These are phyloP conservation scores for Hyperoplus lanceolatus DNA, from an alignment of 2,797 vertebrate species.

Conservation along the genomic window DNA sequence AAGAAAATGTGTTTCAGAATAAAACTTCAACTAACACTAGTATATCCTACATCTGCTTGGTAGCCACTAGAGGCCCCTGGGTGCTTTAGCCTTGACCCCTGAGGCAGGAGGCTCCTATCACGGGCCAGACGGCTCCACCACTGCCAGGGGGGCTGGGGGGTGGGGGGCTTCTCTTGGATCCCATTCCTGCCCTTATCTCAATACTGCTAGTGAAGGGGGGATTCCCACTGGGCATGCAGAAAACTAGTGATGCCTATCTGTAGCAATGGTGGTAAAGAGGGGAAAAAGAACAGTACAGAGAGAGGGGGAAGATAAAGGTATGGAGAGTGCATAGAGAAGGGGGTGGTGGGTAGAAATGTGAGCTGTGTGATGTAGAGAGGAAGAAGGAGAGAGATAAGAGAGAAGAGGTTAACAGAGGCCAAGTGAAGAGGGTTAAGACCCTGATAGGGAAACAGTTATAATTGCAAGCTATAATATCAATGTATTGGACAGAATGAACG, in stretches of 20 bases:
- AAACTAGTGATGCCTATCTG: constrained; percentile 22
- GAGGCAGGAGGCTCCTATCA: constrained; percentile 46
- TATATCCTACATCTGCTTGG: background rate
- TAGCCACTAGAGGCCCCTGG: background rate
- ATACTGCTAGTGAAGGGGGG: constrained; percentile 37
- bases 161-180: constrained; percentile 43
- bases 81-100: constrained; percentile 52
- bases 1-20: too few relatives aligned
- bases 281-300: constrained; percentile 2
- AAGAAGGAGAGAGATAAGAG: background rate
- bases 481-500: background rate
- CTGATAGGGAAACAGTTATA: background rate
- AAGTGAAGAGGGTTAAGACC: constrained; percentile 9
- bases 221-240: constrained; percentile 56
- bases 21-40: background rate
- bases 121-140: constrained; percentile 52
- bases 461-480: background rate
- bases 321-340: background rate
- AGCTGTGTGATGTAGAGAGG: constrained; percentile 1
- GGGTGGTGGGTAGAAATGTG: constrained; percentile 11
- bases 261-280: constrained; percentile 21
- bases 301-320: background rate
- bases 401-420: constrained; percentile 3
- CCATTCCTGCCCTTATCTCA: constrained; percentile 59
- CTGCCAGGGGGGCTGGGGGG: constrained; percentile 12